Conservation (phyloP, 2,888 invertebrate genomes). For the Metallyticus violacea region DNA sequence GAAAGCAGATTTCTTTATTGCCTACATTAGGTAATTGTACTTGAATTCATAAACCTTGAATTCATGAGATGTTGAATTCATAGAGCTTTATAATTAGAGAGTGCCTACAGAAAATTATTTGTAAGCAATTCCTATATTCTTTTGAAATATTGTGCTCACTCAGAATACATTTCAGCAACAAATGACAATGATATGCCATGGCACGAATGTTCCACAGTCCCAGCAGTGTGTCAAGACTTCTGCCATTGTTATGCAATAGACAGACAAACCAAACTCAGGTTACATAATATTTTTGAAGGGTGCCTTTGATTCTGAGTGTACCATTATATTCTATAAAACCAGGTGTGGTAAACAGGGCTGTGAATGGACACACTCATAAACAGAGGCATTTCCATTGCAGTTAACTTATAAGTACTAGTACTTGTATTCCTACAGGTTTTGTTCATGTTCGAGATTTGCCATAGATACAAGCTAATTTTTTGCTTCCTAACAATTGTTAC, state of each 20-base stretch:
- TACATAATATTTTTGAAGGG: background rate
- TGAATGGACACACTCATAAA: background rate
- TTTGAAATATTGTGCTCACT: too few species aligned
- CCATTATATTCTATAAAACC: background rate
- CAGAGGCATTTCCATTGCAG: background rate
- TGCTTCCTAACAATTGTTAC: background rate
- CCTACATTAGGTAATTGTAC: too few species aligned
- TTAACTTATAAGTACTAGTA: background rate
- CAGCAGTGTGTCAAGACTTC: background rate
- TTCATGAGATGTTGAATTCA: too few species aligned
- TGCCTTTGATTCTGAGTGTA: background rate
- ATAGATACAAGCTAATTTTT: background rate
- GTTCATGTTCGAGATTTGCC: background rate
- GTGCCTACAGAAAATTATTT: too few species aligned
- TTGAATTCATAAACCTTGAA: too few species aligned
- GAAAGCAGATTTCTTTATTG: too few species aligned
- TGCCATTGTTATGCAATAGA: background rate
- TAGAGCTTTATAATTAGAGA: too few species aligned
- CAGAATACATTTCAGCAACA: too few species aligned
- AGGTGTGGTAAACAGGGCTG: background rate
- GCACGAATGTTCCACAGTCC: background rate
- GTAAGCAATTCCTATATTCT: too few species aligned
- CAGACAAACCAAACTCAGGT: background rate
- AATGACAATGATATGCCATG: background rate
- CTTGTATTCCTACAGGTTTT: background rate